These are phyloP conservation scores for Ibycter americanus DNA, from an alignment of 2,797 vertebrate species.

Conservation along the genomic window DNA sequence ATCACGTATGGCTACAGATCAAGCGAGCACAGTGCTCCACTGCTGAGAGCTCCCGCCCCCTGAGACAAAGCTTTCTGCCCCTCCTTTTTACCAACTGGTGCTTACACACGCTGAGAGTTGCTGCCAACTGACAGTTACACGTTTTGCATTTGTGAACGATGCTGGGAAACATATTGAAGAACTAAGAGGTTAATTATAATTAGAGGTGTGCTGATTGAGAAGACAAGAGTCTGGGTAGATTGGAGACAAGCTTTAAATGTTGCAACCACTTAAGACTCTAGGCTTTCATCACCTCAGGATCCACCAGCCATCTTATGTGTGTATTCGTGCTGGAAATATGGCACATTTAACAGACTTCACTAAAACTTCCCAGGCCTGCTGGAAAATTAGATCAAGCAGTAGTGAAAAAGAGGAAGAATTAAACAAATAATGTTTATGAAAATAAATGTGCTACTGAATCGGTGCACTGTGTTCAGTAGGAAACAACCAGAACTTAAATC, in stretches of 20 bases:
- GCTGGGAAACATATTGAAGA: not conserved
- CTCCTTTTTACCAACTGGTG: accelerated
- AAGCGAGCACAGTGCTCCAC: not conserved
- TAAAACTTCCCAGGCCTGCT: not conserved
- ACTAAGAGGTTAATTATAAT: constrained; percentile 14
- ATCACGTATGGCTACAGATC: not conserved
- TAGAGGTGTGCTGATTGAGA: not conserved
- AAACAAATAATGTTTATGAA: not conserved
- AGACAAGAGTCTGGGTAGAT: not conserved
- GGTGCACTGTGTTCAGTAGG: not conserved
- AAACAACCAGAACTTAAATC: not conserved
- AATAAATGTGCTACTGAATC: not conserved
- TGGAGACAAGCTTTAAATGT: not conserved
- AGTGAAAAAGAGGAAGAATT: not conserved
- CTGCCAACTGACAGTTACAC: not conserved
- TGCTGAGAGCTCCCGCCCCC: not conserved
- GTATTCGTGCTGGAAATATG: not conserved
- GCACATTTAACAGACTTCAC: not conserved
- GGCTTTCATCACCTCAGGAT: not conserved
- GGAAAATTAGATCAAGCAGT: not conserved
- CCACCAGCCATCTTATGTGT: not conserved
- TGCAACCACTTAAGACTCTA: not conserved
- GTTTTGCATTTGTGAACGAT: not conserved
- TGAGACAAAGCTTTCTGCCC: not conserved
- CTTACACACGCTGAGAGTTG: not conserved